Evolutionary conservation across 2,113 vertebrate species (phyloP).

Genomic region (Azemiops feae): DNA sequence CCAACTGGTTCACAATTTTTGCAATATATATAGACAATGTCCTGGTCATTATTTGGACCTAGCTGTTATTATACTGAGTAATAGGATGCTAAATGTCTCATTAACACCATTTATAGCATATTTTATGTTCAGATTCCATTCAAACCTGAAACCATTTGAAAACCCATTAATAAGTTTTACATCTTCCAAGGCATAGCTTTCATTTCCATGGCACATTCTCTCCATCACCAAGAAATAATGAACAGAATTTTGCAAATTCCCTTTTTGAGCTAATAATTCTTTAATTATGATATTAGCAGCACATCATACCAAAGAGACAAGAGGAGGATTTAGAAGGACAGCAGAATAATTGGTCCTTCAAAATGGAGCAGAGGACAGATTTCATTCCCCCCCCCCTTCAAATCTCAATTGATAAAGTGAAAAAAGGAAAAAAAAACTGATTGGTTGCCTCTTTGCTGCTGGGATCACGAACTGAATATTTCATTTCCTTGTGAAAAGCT

Average conservation of each 20-base stretch:
- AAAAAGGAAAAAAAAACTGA: conserved; percentile 18
- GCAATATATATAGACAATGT: not conserved
- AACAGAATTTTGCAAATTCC: conserved; percentile 39
- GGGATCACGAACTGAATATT: conserved; percentile 22
- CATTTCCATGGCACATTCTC: conserved; percentile 25
- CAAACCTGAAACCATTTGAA: conserved; percentile 37
- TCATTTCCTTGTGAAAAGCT: conserved; percentile 40
- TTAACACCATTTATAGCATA: conserved; percentile 34
- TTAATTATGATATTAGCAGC: conserved; percentile 42
- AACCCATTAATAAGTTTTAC: conserved; percentile 42
- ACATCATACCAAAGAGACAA: conserved; percentile 19
- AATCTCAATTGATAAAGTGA: conserved; percentile 50
- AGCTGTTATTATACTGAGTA: conserved; percentile 31
- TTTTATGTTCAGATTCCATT: conserved; percentile 24
- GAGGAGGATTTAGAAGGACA: conserved; percentile 36
- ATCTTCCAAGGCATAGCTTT: conserved; percentile 37
- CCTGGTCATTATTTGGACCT: conserved; percentile 32
- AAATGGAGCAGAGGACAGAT: conserved; percentile 30
- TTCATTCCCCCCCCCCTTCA: conserved; percentile 27
- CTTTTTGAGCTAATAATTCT: conserved; percentile 43
- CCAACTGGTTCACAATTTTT: not conserved
- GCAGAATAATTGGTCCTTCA: conserved; percentile 14
- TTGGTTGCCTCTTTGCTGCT: conserved; percentile 35
- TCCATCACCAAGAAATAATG: conserved; percentile 45
- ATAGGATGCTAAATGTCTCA: conserved; percentile 31